Base-by-base conservation (phyloP, 2,113 vertebrate species). In the Ptilorrhoa leucosticta region DNA sequence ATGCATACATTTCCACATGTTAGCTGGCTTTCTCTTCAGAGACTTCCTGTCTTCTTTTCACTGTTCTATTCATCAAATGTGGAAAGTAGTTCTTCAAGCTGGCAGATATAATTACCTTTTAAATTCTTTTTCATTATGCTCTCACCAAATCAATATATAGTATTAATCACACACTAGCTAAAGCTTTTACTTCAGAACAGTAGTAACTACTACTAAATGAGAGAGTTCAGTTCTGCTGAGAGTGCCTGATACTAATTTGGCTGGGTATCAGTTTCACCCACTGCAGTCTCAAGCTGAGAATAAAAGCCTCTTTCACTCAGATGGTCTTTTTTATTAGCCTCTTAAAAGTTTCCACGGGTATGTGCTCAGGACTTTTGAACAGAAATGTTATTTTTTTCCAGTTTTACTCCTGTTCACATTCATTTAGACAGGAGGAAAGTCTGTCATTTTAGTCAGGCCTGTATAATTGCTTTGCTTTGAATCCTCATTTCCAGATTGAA, bases 221-320 rank as follows among this genome's bases (percentile, higher is more conserved):
- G 57, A 83, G 60, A 61, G 48, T 60, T 76, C 50, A 80, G 78
- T 63, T 91, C 64, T 93, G 39, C 78, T 92, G 14, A 87, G 56
- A 94, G 80, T 64, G 57, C 68, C 51, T 92, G 50, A 60, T 93
- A 87, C 37, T 96, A 66, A 83, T 87, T 94, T 97, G 93, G 91
- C 92, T 92, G 64, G 23, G 3, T 90, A 26, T 63, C 73, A 69
- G 20, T 96, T 95, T 94, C 89, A 97, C 84, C 51, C 45, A 37
- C 78, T 93, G 83, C 39, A 79, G 84, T 51, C 71, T 89, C 68
- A 84, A 73, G 20, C 81, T 56, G 93, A 95, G 87, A 95, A 98
- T 87, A 97, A 87, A 71, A 89, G 68, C 69, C 66, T 94, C 65
- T 94, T 97, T 97, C 88, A 97, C 85, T 93, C 65, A 79, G 39